These are phyloP conservation scores for Diuraphis noxia DNA, from an alignment of 1,140 invertebrate species.

Conservation along the genomic window DNA sequence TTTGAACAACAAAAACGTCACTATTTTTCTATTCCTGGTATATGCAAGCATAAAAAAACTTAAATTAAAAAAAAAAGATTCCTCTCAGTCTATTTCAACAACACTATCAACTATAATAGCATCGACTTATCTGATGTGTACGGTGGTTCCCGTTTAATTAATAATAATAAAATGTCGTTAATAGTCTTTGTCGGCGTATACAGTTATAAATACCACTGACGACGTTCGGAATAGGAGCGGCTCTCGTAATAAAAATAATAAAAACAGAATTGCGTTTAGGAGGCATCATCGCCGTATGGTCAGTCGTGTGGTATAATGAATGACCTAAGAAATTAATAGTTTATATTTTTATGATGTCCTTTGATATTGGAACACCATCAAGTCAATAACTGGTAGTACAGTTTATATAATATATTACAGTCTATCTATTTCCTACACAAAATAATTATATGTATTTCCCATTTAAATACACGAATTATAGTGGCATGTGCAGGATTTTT, in stretches of 20 bases:
- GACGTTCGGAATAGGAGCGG: neutral
- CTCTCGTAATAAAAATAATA: neutral
- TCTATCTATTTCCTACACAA: neutral
- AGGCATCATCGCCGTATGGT: neutral
- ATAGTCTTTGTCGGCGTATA: neutral
- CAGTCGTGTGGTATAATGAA: neutral
- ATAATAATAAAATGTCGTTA: conserved; percentile 11
- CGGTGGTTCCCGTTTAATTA: neutral
- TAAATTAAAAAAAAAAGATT: neutral
- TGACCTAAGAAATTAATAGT: neutral
- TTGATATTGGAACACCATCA: neutral
- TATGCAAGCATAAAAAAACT: neutral
- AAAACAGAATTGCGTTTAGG: neutral
- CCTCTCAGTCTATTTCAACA: neutral
- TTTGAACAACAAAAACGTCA: neutral
- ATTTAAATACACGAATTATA: too few relatives aligned
- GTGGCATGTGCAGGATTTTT: neutral
- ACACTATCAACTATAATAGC: neutral
- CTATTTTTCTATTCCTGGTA: neutral
- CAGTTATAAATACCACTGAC: conserved; percentile 3
- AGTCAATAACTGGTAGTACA: neutral
- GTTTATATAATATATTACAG: neutral
- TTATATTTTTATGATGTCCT: neutral
- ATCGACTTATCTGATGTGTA: neutral
- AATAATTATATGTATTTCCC: too few relatives aligned